Base-by-base conservation (phyloP, 1,140 invertebrate species). In the Drosophila mauritiana region DNA sequence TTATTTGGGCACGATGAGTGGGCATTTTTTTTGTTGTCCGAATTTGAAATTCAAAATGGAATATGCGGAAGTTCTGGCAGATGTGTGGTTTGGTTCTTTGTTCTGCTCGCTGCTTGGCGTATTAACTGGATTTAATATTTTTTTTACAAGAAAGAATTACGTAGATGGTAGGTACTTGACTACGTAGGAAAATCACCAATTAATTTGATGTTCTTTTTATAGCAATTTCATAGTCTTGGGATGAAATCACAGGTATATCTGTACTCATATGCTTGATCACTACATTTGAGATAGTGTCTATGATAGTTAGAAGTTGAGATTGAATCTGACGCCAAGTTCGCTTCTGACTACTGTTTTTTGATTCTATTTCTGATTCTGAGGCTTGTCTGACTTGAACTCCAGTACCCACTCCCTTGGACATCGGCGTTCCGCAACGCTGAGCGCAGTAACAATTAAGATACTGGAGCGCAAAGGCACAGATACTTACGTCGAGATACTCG, bases 401-500 rank as follows among this genome's bases (percentile, higher is more conserved):
- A 15, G 25, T 61, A 27, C 45, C 10, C 43, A 4, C 17, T 45
- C 45, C 20, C 43, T 5, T 27, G 17, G 48, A 48, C 42, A n/a
- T 68, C 25, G n/a, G 52, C 42, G 67, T 69, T 85, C 81, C 82
- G 73, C 81, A 63, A 78, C 59, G 82, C 17, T 81, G 81, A n/a
- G 45, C 68, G 31, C 73, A 68, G 59, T 78, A 63, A 69, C 39
- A 74, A 85, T 85, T 80, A 74, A 80, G 81, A 74, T 85, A 85
- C 51, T 80, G 42, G 67, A 80, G 73, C 81, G 63, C 48, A 77
- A 34, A 64, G 49, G 34, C 54, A 74, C 8, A 48, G 57, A 74
- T 57, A 58, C 67, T 20, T 1, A 58, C 67, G 22, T 1, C 15
- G 37, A 61, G 57, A 55, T 63, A 75, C 42, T n/a, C 20, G 52